These are phyloP conservation scores for Meliscaeva auricollis DNA, from an alignment of 2,888 invertebrate species.

Conservation along the genomic window DNA sequence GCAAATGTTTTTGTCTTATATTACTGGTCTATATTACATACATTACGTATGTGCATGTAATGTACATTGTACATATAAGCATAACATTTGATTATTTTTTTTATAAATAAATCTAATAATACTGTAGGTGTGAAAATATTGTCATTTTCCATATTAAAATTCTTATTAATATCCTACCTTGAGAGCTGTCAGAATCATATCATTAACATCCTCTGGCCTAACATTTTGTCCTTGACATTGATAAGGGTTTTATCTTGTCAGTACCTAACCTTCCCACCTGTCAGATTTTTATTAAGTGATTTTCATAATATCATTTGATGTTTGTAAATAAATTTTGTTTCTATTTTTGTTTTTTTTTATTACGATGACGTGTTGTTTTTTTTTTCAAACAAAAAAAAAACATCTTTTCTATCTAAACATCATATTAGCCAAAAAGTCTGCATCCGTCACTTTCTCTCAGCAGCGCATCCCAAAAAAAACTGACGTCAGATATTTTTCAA, in stretches of 20 bases:
- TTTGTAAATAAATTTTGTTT: slow-evolving; percentile 10
- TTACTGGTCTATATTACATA: no score
- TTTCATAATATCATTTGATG: slow-evolving; percentile 2
- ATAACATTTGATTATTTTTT: no score
- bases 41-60: no score
- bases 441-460: slow-evolving; percentile 11
- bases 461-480: slow-evolving; percentile 9
- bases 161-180: no score
- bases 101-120: no score
- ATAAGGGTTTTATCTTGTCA: slow-evolving; percentile 26
- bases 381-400: neutral
- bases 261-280: neutral
- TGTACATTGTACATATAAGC: no score
- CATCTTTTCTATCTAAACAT: neutral
- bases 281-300: slow-evolving; percentile 6
- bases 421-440: slow-evolving; percentile 13
- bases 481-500: slow-evolving; percentile 55
- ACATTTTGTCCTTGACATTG: slow-evolving; percentile 21
- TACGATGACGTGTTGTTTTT: neutral
- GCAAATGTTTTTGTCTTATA: no score
- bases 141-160: no score
- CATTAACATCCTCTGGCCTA: neutral
- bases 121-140: no score
- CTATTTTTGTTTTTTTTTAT: slow-evolving; percentile 7
- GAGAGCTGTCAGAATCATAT: neutral